Evolutionary conservation across 2,888 invertebrate species (phyloP).

Genomic region (Frankliniella intonsa): DNA sequence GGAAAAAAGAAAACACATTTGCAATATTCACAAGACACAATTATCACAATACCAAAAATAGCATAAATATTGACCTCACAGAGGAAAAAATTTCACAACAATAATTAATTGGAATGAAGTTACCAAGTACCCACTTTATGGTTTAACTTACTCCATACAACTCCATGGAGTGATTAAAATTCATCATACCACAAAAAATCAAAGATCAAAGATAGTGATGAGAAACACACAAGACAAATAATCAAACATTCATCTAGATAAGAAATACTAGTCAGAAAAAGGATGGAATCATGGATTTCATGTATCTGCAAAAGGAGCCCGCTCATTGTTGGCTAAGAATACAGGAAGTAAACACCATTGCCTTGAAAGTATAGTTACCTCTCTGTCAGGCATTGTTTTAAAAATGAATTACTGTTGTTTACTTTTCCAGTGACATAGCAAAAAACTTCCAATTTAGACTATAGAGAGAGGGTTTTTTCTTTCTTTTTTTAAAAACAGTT

Average conservation of each 20-base stretch:
- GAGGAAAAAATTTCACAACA: not conserved
- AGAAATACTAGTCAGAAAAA: not conserved
- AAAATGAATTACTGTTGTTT: too few species aligned
- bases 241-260: not conserved
- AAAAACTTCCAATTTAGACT: too few species aligned
- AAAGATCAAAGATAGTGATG: not conserved
- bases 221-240: not conserved
- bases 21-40: not conserved
- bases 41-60: not conserved
- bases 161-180: not conserved
- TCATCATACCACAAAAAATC: not conserved
- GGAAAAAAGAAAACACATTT: slow-evolving; percentile 3
- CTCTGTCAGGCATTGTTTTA: too few species aligned
- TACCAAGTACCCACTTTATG: not conserved
- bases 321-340: too few species aligned
- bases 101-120: not conserved
- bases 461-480: too few species aligned
- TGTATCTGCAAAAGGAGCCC: too few species aligned
- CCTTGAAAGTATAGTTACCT: too few species aligned
- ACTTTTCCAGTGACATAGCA: too few species aligned
- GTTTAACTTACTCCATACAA: too few species aligned
- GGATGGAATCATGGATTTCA: too few species aligned
- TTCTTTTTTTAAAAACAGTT: too few species aligned
- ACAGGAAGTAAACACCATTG: too few species aligned
- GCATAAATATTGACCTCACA: not conserved